Evolutionary conservation across 2,113 vertebrate genomes (phyloP).

Genomic region (Heloderma charlesbogerti): DNA sequence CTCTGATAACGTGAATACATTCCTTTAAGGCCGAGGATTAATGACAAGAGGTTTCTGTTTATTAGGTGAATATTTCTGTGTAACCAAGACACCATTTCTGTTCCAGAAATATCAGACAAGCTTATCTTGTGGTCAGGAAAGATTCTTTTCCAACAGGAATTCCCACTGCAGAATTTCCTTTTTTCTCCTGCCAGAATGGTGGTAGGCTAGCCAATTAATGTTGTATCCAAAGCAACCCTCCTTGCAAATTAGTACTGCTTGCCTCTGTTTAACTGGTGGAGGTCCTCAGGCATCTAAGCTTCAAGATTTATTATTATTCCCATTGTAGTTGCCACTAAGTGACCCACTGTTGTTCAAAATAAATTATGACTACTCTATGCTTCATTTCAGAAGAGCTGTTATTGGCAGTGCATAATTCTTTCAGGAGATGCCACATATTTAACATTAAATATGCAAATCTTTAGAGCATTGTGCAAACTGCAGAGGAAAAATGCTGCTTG

Average conservation of each 20-base stretch:
- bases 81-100: conserved; percentile 48
- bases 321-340: neutral
- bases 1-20: conserved; percentile 48
- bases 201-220: conserved; percentile 11
- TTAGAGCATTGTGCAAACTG: neutral
- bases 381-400: neutral
- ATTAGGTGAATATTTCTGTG: conserved; percentile 58
- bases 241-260: conserved; percentile 41
- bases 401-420: conserved; percentile 18
- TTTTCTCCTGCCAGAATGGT: conserved; percentile 16
- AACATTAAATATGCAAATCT: conserved; percentile 1
- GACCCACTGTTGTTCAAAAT: neutral
- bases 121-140: conserved; percentile 34
- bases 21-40: conserved; percentile 53
- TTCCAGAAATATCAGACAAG: conserved; percentile 35
- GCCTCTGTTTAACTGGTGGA: conserved; percentile 15
- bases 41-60: conserved; percentile 52
- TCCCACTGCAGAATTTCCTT: neutral
- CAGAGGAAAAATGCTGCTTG: neutral
- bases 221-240: neutral
- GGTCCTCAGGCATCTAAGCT: conserved; percentile 24
- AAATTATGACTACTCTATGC: neutral
- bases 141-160: conserved; percentile 21
- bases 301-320: conserved; percentile 38
- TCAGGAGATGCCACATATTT: neutral